A percentile compares a stretch with the other conserved stretches of the same genome.
Evolutionary conservation across 2,888 invertebrate genomes (phyloP).

Genomic region (Temnothorax rugatulus): DNA sequence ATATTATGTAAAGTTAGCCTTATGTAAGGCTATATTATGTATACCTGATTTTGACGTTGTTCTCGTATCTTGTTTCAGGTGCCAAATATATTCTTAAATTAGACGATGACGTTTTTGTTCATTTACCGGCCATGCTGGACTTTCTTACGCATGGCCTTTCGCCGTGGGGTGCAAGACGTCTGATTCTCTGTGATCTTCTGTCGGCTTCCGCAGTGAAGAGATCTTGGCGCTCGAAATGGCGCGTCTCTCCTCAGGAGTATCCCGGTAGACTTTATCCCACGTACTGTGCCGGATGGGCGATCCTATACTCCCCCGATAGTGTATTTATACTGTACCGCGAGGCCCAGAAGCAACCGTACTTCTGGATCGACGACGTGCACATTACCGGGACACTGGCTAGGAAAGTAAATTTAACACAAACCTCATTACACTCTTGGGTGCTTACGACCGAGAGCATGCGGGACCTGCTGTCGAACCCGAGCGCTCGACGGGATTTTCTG

Average conservation of each 20-base stretch:
- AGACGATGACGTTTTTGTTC: conserved; percentile 87
- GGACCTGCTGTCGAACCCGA: conserved; percentile 79
- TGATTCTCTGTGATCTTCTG: conserved; percentile 90
- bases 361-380: conserved; percentile 95
- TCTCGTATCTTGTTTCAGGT: conserved; percentile 75
- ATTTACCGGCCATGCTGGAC: conserved; percentile 84
- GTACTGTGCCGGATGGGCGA: conserved; percentile 92
- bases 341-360: conserved; percentile 89
- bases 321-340: conserved; percentile 88
- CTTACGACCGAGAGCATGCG: conserved; percentile 82
- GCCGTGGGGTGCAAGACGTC: conserved; percentile 88
- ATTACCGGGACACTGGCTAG: conserved; percentile 90
- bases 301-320: conserved; percentile 90
- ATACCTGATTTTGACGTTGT: not conserved
- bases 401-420: conserved; percentile 88
- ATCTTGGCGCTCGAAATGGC: conserved; percentile 92
- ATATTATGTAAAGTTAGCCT: not conserved
- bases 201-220: conserved; percentile 88
- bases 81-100: conserved; percentile 86
- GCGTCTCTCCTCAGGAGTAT: conserved; percentile 91
- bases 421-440: conserved; percentile 87
- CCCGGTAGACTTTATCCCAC: conserved; percentile 89
- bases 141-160: conserved; percentile 88
- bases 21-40: not conserved
- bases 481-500: conserved; percentile 86